Conservation (phyloP, 1,140 invertebrate genomes). For the Oncopodura yosiiana region DNA sequence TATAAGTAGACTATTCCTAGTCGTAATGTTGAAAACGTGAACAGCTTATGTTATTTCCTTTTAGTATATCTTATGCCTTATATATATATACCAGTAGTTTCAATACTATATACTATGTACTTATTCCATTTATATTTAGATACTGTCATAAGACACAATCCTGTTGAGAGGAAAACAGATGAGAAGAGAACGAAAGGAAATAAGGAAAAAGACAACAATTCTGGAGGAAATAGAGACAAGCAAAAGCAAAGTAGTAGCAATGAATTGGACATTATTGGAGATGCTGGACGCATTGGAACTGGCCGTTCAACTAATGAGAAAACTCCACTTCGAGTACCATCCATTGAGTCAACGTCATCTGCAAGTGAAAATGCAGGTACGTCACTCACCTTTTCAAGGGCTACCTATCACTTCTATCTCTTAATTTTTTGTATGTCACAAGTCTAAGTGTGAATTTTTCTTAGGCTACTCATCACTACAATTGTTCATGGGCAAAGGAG, state of each 20-base stretch:
- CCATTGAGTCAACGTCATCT: slow-evolving; percentile 22
- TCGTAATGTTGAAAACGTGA: too few species aligned
- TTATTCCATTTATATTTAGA: too few species aligned
- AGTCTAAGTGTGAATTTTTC: not conserved
- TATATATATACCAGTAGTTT: too few species aligned
- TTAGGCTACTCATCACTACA: slow-evolving; percentile 19
- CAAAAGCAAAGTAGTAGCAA: not conserved
- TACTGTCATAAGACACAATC: slow-evolving; percentile 28
- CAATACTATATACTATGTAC: too few species aligned
- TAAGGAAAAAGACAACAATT: not conserved
- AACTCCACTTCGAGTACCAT: slow-evolving; percentile 20
- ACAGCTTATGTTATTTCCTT: too few species aligned
- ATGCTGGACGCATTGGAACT: slow-evolving; percentile 1
- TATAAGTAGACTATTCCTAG: too few species aligned
- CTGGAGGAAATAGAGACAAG: not conserved
- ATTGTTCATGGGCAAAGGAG: slow-evolving; percentile 13
- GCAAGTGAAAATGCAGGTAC: slow-evolving; percentile 14
- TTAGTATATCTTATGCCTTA: too few species aligned
- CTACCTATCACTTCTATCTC: not conserved
- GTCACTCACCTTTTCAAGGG: not conserved
- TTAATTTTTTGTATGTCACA: not conserved
- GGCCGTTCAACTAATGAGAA: slow-evolving; percentile 5
- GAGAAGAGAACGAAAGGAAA: slow-evolving; percentile 23
- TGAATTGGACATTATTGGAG: slow-evolving; percentile 1
- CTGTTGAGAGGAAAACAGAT: slow-evolving; percentile 29